These are phyloP conservation scores for Sebastolobus altivelis DNA, from an alignment of 2,797 vertebrate genomes.

Conservation along the genomic window DNA sequence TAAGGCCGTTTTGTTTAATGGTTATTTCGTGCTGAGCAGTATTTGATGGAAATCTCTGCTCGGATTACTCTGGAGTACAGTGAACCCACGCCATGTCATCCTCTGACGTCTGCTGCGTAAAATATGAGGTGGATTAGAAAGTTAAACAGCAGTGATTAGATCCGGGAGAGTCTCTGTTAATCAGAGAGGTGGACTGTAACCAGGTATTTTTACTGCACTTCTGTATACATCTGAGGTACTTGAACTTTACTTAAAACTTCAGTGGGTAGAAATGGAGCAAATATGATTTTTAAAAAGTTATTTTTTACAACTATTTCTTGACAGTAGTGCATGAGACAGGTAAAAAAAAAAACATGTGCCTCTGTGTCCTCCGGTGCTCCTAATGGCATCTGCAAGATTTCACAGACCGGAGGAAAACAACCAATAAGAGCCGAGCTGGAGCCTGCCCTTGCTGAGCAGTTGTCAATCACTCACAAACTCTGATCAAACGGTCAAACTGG, in stretches of 20 bases:
- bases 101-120: constrained; percentile 20
- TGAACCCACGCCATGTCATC: constrained; percentile 18
- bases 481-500: too few species aligned
- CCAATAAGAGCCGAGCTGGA: too few species aligned
- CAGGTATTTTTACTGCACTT: background rate
- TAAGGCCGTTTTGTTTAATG: constrained; percentile 60
- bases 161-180: background rate
- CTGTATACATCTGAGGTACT: background rate
- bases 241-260: background rate
- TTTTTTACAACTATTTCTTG: too few species aligned
- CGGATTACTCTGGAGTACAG: constrained; percentile 28
- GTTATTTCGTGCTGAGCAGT: constrained; percentile 45
- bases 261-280: too few species aligned
- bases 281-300: too few species aligned
- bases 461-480: too few species aligned
- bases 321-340: too few species aligned
- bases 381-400: too few species aligned
- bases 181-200: background rate
- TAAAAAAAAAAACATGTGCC: too few species aligned
- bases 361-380: too few species aligned
- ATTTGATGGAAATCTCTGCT: constrained; percentile 47
- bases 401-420: too few species aligned
- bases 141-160: background rate
- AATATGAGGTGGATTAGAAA: constrained; percentile 30
- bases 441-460: too few species aligned